A percentile compares a stretch with the other conserved stretches of the same genome.
Conservation (phyloP, 2,888 invertebrate species). For the Oscheius sp. region DNA sequence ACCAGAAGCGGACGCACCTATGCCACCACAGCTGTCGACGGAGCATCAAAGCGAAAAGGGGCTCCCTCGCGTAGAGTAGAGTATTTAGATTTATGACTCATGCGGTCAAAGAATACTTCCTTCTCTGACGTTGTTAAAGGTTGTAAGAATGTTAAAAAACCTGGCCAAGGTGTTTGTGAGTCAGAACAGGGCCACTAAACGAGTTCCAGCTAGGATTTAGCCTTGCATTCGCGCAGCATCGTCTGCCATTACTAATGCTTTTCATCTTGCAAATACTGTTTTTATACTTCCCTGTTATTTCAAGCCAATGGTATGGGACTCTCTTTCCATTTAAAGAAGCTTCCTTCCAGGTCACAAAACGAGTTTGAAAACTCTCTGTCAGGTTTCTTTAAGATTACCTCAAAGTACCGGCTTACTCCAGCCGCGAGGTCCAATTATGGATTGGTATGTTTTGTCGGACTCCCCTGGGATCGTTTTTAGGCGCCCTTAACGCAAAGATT, state of each 20-base stretch:
- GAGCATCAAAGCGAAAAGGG: slow-evolving; percentile 10
- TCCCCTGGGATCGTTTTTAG: slow-evolving; percentile 21
- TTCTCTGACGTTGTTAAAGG: slow-evolving; percentile 11
- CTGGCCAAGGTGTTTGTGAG: slow-evolving; percentile 32
- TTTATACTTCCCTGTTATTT: neutral
- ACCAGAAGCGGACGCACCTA: slow-evolving; percentile 27
- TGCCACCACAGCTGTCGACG: slow-evolving; percentile 11
- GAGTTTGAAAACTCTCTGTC: slow-evolving; percentile 28
- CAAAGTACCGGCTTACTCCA: slow-evolving; percentile 43
- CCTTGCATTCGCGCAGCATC: slow-evolving; percentile 15
- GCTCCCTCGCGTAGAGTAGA: neutral
- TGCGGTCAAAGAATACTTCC: neutral
- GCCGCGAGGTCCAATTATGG: slow-evolving; percentile 41
- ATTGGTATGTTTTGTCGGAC: slow-evolving; percentile 23
- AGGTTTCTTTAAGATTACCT: slow-evolving; percentile 40
- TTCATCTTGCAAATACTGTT: slow-evolving; percentile 15
- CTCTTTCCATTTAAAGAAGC: neutral
- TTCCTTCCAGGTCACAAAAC: slow-evolving; percentile 22
- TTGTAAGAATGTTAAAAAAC: slow-evolving; percentile 16
- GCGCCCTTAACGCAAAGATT: slow-evolving; percentile 35
- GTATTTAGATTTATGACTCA: neutral
- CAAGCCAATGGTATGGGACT: slow-evolving; percentile 14
- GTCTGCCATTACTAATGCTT: slow-evolving; percentile 22
- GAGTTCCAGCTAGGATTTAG: slow-evolving; percentile 26
- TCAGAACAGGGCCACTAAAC: slow-evolving; percentile 14